Percentiles rank a stretch among this genome's conserved stretches.
Evolutionary conservation across 2,888 invertebrate species (phyloP).

Genomic region (Ophion ventricosus): DNA sequence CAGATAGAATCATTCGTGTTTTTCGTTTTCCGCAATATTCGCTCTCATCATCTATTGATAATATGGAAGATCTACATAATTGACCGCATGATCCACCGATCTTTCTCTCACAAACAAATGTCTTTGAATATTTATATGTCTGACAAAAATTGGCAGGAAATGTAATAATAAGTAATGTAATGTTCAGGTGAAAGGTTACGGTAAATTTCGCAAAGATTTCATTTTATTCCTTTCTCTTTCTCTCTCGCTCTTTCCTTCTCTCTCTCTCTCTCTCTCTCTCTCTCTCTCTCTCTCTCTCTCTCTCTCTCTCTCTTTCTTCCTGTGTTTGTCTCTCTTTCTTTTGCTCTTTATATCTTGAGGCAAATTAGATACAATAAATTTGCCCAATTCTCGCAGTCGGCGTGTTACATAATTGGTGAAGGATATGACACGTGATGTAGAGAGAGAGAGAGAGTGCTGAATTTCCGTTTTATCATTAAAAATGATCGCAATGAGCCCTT

Average conservation of each 20-base stretch:
- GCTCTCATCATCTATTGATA: not conserved
- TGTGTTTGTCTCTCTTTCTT: not conserved
- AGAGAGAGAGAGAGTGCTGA: too few species aligned
- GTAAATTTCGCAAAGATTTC: not conserved
- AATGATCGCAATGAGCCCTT: too few species aligned
- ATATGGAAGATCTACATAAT: not conserved
- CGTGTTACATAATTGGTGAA: too few species aligned
- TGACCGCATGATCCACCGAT: not conserved
- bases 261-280: not conserved
- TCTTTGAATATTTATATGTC: not conserved
- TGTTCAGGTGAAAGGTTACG: not conserved
- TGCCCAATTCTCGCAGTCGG: not conserved
- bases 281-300: not conserved
- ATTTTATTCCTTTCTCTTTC: not conserved
- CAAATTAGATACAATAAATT: not conserved
- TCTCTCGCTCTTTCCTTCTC: not conserved
- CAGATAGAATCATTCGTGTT: too few species aligned
- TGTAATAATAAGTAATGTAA: not conserved
- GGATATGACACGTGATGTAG: too few species aligned
- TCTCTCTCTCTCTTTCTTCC: not conserved
- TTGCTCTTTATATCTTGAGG: not conserved
- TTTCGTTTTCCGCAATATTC: too few species aligned
- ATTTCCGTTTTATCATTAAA: too few species aligned
- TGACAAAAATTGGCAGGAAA: not conserved
- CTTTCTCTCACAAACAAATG: not conserved